Evolutionary conservation across 2,888 invertebrate genomes (phyloP), one percentile per base, ranked within the genome.

Genomic region (Balanococcus diminutus): DNA sequence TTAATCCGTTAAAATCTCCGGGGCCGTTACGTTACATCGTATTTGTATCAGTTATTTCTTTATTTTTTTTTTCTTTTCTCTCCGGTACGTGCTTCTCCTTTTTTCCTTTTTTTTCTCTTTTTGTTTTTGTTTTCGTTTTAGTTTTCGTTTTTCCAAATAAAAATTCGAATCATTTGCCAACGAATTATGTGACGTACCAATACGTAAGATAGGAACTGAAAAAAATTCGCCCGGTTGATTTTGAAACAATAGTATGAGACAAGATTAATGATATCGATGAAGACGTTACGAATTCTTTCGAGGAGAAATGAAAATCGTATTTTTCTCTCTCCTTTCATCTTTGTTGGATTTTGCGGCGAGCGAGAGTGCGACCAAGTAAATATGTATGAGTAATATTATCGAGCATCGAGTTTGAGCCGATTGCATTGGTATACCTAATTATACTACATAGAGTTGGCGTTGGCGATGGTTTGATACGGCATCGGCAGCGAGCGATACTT

Each of bases 251-350:
- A 67, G 67, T 67, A 28, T 31, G 2, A 25, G 67, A 67, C 67
- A 67, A 67, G 67, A 67, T 67, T 67, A 67, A 67, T 67, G 67
- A 28, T 67, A 67, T 67, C 67, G 67, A 67, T 67, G 67, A 67
- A 67, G 67, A 67, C 67, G 28, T 67, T 67, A 14, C 25, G 67
- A 28, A 28, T 28, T 67, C 28, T 28, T 67, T 67, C 28, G 16
- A 67, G 67, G 28, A 28, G 31, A 67, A n/a, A n/a, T n/a, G n/a
- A n/a, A 67, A 67, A 28, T 67, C 4, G 28, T 28, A 2, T 14
- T 16, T 28, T 28, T 67, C 25, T 61, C 22, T 61, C 9, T 61
- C 8, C 9, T 61, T 25, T 61, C 61, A 25, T 61, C 11, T n/a
- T n/a, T n/a, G n/a, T n/a, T n/a, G n/a, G n/a, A 11, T 61, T 61